A percentile compares a stretch with the other conserved stretches of the same genome.
phyloP scores from a whole-genome alignment of 2,113 vertebrate species.

The Psephotus haematonotus region DNA sequence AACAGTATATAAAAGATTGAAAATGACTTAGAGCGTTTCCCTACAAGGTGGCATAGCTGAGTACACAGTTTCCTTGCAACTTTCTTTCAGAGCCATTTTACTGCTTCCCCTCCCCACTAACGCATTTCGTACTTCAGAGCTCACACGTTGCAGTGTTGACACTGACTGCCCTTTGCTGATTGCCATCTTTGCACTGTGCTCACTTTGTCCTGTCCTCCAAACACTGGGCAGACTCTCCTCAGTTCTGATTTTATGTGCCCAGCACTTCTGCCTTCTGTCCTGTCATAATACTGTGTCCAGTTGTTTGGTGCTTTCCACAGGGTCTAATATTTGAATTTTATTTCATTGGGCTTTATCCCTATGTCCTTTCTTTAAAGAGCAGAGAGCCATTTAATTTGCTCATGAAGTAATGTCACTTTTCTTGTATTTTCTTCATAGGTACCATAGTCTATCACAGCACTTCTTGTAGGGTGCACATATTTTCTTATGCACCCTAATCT shows the following conservation, averaged over 20 bases:
- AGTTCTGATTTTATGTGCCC: background rate
- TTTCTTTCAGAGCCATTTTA: slow-evolving; percentile 2
- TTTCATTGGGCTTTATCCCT: background rate
- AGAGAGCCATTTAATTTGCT: background rate
- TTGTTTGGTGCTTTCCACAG: background rate
- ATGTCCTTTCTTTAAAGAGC: background rate
- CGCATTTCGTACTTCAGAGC: background rate
- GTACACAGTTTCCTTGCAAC: background rate
- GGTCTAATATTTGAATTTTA: background rate
- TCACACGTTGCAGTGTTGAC: background rate
- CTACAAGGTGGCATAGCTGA: background rate
- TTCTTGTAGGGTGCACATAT: background rate
- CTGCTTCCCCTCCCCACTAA: background rate
- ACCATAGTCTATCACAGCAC: background rate
- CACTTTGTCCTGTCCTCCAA: background rate
- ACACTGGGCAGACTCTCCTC: background rate
- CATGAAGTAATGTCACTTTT: background rate
- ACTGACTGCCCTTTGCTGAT: background rate
- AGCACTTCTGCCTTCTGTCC: background rate
- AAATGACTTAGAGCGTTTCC: background rate
- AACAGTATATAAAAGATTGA: background rate
- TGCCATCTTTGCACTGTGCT: background rate
- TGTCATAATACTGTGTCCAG: background rate
- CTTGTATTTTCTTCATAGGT: background rate
- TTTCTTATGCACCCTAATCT: background rate